These are phyloP conservation scores for Megalops atlanticus DNA, from an alignment of 2,113 vertebrate genomes.

Conservation along the genomic window DNA sequence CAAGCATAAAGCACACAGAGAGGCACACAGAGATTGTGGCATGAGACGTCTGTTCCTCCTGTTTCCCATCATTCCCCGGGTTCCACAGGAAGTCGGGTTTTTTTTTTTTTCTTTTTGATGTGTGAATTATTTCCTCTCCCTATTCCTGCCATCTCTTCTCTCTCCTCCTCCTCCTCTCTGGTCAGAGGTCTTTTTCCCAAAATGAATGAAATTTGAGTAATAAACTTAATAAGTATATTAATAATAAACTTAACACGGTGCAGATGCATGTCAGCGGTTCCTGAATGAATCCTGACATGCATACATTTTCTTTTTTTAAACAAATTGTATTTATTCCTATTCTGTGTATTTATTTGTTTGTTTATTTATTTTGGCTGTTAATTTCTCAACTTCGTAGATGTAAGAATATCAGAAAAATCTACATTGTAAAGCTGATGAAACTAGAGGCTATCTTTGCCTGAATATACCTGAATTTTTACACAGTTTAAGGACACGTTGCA, in stretches of 20 bases:
- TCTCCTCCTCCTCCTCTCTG: conserved; percentile 56
- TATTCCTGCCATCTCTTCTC: conserved; percentile 37
- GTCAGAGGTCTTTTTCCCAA: conserved; percentile 51
- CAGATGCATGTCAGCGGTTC: conserved; percentile 71
- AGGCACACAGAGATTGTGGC: neutral
- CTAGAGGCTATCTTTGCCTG: conserved; percentile 75
- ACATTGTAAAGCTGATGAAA: conserved; percentile 56
- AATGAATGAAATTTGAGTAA: conserved; percentile 48
- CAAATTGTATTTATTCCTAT: conserved; percentile 62
- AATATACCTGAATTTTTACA: conserved; percentile 68
- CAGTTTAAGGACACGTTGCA: conserved; percentile 51
- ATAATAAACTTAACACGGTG: conserved; percentile 54
- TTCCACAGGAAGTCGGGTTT: conserved; percentile 63
- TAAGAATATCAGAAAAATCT: conserved; percentile 36
- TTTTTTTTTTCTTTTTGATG: conserved; percentile 42
- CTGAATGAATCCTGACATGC: conserved; percentile 43
- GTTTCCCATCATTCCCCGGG: conserved; percentile 81
- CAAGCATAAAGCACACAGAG: conserved; percentile 4
- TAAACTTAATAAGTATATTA: conserved; percentile 42
- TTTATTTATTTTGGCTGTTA: conserved; percentile 34
- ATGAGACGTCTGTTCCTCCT: conserved; percentile 59
- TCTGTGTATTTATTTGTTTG: conserved; percentile 42
- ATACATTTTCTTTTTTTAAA: conserved; percentile 58
- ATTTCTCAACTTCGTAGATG: conserved; percentile 55
- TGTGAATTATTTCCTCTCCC: conserved; percentile 69